Base-by-base conservation (phyloP, 2,797 vertebrate genomes). In the Jordanella pulchra region DNA sequence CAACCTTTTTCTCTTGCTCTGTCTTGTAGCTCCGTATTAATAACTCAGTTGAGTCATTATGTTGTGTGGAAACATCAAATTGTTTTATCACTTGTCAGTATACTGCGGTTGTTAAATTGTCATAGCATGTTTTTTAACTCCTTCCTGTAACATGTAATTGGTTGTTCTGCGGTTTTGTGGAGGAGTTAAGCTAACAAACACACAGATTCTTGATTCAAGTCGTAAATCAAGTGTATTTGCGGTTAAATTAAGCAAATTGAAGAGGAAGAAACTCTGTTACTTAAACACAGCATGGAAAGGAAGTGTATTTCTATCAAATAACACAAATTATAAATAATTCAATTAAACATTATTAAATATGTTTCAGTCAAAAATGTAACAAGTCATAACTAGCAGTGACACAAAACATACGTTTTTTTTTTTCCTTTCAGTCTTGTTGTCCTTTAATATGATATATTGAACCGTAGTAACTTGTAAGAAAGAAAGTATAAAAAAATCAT, bases 91-190 rank as follows among this genome's bases (percentile, higher is more conserved):
- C 28, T 78, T 50, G 63, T 76, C 17, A 2, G 39, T 54, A 5
- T 44, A 51, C 0, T 71, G 10, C 14, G 9, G 23, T 17, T 30
- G 30, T 69, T 25, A 39, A 7, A 64, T 71, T 66, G n/a, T 11
- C 3, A 12, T 28, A 30, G 17, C 45, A 35, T 42, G n/a, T 65
- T 51, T n/a, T 42, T 27, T 30, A 10, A 25, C 4, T 53, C 12
- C 56, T 69, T 67, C 6, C 21, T 2, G 32, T 28, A 28, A 32
- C 28, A 0, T 67, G 42, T 48, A 69, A 55, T 4, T 0, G 0
- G 67, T 67, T 67, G 35, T 67, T 65, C 51, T 78, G 77, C 58
- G 51, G 73, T 73, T 83, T 28, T 78, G 28, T 25, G 28, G 47
- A 28, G 67, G 44, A 72, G 63, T 1, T 69, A 30, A 72, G 54